Evolutionary conservation across 2,888 invertebrate species (phyloP).

Genomic region (Perizoma flavofasciatum): DNA sequence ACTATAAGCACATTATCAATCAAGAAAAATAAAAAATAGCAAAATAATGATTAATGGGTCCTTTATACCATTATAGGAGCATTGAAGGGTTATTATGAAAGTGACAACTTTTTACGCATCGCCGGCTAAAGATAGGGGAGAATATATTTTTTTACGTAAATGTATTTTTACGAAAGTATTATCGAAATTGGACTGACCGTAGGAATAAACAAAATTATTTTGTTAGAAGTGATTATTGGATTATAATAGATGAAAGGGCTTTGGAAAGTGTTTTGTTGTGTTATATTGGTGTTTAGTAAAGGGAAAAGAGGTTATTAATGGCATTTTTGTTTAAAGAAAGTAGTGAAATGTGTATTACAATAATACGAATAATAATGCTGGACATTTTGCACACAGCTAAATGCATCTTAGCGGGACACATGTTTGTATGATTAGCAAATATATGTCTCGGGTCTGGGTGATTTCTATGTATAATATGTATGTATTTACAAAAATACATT

Average conservation of each 20-base stretch:
- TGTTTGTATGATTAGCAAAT: too few relatives aligned
- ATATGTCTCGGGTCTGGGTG: too few relatives aligned
- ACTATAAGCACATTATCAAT: slow-evolving; percentile 63
- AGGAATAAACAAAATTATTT: slow-evolving; percentile 73
- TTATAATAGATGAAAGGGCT: slow-evolving; percentile 60
- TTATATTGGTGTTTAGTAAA: slow-evolving; percentile 32
- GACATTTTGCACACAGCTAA: too few relatives aligned
- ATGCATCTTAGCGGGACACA: too few relatives aligned
- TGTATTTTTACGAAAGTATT: slow-evolving; percentile 73
- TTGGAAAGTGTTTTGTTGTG: slow-evolving; percentile 48
- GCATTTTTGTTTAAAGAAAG: neutral
- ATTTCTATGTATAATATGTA: too few relatives aligned
- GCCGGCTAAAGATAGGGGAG: slow-evolving; percentile 58
- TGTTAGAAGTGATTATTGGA: slow-evolving; percentile 69
- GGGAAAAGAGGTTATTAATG: slow-evolving; percentile 18
- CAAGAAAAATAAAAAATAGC: slow-evolving; percentile 57
- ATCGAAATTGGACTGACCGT: slow-evolving; percentile 73
- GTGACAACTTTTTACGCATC: slow-evolving; percentile 59
- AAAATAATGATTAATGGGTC: slow-evolving; percentile 47
- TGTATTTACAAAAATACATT: too few relatives aligned
- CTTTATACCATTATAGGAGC: slow-evolving; percentile 34
- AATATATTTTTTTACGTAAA: slow-evolving; percentile 72
- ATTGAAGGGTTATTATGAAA: slow-evolving; percentile 59
- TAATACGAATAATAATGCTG: too few relatives aligned
- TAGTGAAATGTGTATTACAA: too few relatives aligned